A percentile compares a stretch with the other conserved stretches of the same genome.
These are phyloP conservation scores for Teleogryllus occipitalis DNA, from an alignment of 1,140 invertebrate species.

Conservation along the genomic window DNA sequence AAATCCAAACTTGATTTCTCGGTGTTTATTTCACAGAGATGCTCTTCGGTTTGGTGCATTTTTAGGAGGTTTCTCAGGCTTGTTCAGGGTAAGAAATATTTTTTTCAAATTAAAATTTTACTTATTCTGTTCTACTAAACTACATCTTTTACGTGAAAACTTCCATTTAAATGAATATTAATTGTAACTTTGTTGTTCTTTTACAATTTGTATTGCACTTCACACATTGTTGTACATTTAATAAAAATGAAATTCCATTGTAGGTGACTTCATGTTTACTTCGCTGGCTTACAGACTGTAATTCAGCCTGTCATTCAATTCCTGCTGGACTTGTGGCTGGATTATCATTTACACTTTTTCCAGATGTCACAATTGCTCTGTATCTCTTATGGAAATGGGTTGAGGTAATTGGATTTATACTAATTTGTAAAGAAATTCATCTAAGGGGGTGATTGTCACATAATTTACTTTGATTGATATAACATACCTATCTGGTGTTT, in stretches of 20 bases:
- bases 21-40: slow-evolving; percentile 43
- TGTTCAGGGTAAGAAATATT: slow-evolving; percentile 47
- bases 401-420: slow-evolving; percentile 40
- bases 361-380: slow-evolving; percentile 56
- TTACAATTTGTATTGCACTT: too few species aligned
- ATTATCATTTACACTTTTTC: slow-evolving; percentile 51
- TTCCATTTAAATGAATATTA: not conserved
- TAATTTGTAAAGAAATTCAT: not conserved
- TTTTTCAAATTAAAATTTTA: too few species aligned
- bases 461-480: not conserved
- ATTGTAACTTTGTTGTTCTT: not conserved
- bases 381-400: slow-evolving; percentile 65
- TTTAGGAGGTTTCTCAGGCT: slow-evolving; percentile 51
- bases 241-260: slow-evolving; percentile 28
- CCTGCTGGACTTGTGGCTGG: slow-evolving; percentile 56
- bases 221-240: not conserved
- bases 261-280: slow-evolving; percentile 51
- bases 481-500: too few species aligned
- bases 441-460: not conserved
- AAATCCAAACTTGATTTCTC: slow-evolving; percentile 41
- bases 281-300: slow-evolving; percentile 44
- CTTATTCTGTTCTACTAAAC: not conserved
- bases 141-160: not conserved
- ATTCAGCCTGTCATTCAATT: slow-evolving; percentile 50
- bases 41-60: slow-evolving; percentile 52